Evolutionary conservation across 2,888 invertebrate species (phyloP).

Genomic region (Phyllotreta striolata): DNA sequence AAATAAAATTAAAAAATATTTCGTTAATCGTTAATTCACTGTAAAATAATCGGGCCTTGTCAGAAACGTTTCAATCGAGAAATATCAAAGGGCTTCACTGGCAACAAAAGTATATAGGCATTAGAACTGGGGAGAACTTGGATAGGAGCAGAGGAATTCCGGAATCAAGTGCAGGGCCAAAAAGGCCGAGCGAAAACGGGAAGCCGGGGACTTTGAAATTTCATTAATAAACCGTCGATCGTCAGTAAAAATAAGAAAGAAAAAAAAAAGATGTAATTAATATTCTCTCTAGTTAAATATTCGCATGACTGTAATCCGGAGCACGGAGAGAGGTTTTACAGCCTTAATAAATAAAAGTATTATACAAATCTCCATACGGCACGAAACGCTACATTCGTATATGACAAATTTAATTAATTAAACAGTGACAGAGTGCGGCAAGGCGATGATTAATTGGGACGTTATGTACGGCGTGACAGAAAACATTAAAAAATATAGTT

Average conservation of each 20-base stretch:
- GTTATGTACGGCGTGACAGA: background rate
- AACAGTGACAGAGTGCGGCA: constrained; percentile 19
- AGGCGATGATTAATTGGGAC: constrained; percentile 2
- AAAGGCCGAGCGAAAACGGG: too few relatives aligned
- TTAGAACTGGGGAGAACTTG: too few relatives aligned
- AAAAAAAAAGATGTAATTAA: background rate
- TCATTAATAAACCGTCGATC: too few relatives aligned
- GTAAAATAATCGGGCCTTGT: constrained; percentile 3
- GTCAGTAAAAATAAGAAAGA: too few relatives aligned
- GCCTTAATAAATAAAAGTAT: constrained; percentile 23
- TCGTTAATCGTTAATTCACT: too few relatives aligned
- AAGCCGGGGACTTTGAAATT: too few relatives aligned
- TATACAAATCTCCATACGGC: constrained; percentile 19
- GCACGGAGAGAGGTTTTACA: constrained; percentile 13
- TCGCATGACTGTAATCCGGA: constrained; percentile 12
- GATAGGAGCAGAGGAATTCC: too few relatives aligned
- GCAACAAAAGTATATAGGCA: constrained; percentile 41
- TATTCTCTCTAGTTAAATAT: constrained; percentile 6
- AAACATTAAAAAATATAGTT: constrained; percentile 4
- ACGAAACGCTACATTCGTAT: constrained; percentile 14
- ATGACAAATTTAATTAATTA: constrained; percentile 26
- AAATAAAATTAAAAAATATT: too few relatives aligned
- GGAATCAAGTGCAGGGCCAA: too few relatives aligned
- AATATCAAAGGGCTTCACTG: constrained; percentile 44
- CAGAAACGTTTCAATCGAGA: constrained; percentile 34